These are phyloP conservation scores for Cryptus armator DNA, from an alignment of 2,888 invertebrate species.

Conservation along the genomic window DNA sequence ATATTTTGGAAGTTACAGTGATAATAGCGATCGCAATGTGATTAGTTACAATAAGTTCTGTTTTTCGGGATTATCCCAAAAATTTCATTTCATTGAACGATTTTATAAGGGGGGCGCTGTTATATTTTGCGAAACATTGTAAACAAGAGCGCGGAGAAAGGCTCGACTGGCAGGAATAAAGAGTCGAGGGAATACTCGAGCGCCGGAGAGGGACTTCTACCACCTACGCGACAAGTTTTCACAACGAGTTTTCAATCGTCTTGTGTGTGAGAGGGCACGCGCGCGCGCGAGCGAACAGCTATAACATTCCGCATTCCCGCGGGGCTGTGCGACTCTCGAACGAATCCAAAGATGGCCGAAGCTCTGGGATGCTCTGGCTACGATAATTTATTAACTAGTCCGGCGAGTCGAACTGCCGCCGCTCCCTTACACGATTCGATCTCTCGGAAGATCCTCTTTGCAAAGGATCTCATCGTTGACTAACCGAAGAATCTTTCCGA, in stretches of 20 bases:
- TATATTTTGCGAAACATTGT: slow-evolving; percentile 46
- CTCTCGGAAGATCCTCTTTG: slow-evolving; percentile 53
- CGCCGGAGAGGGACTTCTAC: slow-evolving; percentile 39
- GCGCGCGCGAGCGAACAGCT: slow-evolving; percentile 54
- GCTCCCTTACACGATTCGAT: slow-evolving; percentile 63
- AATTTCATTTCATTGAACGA: slow-evolving; percentile 25
- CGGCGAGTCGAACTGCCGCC: slow-evolving; percentile 78
- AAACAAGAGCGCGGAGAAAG: slow-evolving; percentile 46
- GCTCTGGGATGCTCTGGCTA: slow-evolving; percentile 69
- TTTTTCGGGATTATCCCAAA: not conserved
- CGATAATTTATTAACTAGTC: slow-evolving; percentile 84
- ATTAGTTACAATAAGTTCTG: not conserved
- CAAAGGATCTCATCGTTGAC: slow-evolving; percentile 47
- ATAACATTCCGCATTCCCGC: slow-evolving; percentile 74
- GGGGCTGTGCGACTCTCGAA: slow-evolving; percentile 68
- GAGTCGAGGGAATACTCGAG: slow-evolving; percentile 42
- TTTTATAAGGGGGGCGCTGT: not conserved
- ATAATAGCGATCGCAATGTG: not conserved
- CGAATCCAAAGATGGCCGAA: slow-evolving; percentile 77
- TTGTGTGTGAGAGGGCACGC: slow-evolving; percentile 49
- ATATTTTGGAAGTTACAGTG: not conserved
- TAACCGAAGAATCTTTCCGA: slow-evolving; percentile 26
- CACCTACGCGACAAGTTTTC: slow-evolving; percentile 70
- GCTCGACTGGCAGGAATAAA: slow-evolving; percentile 41
- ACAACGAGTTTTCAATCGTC: slow-evolving; percentile 67